phyloP scores from a whole-genome alignment of 2,797 vertebrate genomes.

The Otolemur crassicaudatus region DNA sequence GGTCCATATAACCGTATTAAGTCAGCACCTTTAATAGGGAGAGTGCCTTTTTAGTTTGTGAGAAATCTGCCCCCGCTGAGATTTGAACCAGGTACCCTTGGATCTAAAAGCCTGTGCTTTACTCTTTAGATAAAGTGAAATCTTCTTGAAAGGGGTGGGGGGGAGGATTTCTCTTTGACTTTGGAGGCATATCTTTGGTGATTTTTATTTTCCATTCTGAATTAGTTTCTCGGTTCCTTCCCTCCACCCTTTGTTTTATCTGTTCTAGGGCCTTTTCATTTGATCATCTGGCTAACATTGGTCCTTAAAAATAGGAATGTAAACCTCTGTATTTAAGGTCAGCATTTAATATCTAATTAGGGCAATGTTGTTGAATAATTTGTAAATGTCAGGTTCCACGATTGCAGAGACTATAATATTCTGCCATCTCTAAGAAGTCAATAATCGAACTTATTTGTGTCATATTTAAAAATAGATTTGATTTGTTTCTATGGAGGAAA shows the following conservation, averaged over 20 bases:
- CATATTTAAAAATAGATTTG: not conserved
- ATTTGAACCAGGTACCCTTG: conserved; percentile 82
- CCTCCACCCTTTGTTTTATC: conserved; percentile 23
- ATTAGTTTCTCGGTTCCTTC: conserved; percentile 55
- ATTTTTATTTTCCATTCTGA: conserved; percentile 70
- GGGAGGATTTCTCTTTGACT: conserved; percentile 53
- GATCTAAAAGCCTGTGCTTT: conserved; percentile 81
- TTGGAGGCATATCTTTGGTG: conserved; percentile 52
- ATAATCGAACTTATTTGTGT: conserved; percentile 26
- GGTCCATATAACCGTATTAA: conserved; percentile 81
- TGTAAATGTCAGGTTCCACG: not conserved
- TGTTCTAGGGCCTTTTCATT: not conserved
- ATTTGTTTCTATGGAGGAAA: not conserved
- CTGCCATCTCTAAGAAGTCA: not conserved
- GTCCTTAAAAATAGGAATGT: conserved; percentile 51
- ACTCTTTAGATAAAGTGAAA: conserved; percentile 71
- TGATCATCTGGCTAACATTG: conserved; percentile 23
- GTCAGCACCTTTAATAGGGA: conserved; percentile 77
- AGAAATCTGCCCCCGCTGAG: conserved; percentile 80
- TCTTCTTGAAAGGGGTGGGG: conserved; percentile 63
- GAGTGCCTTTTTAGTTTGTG: conserved; percentile 77
- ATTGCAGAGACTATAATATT: not conserved
- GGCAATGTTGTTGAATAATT: not conserved
- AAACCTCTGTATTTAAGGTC: not conserved
- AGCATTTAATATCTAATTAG: conserved; percentile 36